phyloP scores from a whole-genome alignment of 2,888 invertebrate genomes.

The Athalia cordata region DNA sequence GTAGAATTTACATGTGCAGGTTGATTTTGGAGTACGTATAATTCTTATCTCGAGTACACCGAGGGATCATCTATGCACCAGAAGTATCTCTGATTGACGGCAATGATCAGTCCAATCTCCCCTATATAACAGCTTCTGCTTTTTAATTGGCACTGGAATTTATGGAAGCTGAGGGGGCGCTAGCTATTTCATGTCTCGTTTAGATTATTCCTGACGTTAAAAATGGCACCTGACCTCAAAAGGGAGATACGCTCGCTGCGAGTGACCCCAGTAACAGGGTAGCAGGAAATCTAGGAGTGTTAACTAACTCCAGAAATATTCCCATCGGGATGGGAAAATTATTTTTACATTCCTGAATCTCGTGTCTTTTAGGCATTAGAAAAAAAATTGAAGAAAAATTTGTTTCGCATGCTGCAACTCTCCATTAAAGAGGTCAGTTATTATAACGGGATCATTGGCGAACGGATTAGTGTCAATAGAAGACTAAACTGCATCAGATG shows the following conservation, averaged over 20 bases:
- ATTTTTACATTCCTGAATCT: too few species aligned
- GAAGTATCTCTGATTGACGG: background rate
- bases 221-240: conserved; percentile 23
- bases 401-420: background rate
- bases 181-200: conserved; percentile 28
- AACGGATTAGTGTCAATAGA: conserved; percentile 42
- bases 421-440: conserved; percentile 7
- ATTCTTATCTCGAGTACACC: too few species aligned
- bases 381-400: background rate
- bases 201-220: conserved; percentile 18
- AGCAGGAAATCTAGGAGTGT: conserved; percentile 10
- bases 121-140: background rate
- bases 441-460: conserved; percentile 16
- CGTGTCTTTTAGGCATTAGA: too few species aligned
- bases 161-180: background rate
- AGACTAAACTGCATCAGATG: conserved; percentile 8
- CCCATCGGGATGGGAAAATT: too few species aligned
- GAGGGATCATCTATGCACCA: background rate
- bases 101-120: background rate
- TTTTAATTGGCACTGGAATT: background rate
- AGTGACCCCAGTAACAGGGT: conserved; percentile 20
- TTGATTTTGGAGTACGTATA: too few species aligned
- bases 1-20: too few species aligned
- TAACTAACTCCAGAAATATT: background rate
- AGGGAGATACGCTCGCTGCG: background rate